A percentile compares a stretch with the other conserved stretches of the same genome.
Conservation (phyloP, 2,797 vertebrate genomes). For the Cryptoblepharus egeriae region DNA sequence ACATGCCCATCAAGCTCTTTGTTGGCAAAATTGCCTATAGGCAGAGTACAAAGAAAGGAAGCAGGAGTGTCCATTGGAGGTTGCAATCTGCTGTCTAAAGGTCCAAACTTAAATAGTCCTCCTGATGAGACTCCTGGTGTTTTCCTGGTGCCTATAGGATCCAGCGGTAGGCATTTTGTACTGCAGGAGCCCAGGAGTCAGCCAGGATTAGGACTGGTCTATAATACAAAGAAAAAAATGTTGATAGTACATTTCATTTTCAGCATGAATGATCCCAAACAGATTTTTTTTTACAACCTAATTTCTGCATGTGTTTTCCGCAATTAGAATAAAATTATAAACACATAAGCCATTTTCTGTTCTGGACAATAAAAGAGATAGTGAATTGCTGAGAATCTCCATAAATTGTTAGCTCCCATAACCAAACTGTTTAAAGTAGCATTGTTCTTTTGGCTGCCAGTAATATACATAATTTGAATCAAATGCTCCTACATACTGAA, state of each 20-base stretch:
- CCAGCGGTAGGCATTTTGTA: no score
- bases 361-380: neutral
- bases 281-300: neutral
- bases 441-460: neutral
- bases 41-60: neutral
- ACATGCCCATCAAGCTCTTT: no score
- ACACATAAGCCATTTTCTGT: neutral
- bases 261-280: neutral
- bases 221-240: neutral
- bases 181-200: no score
- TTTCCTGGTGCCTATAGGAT: no score
- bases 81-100: neutral
- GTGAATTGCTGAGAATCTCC: neutral
- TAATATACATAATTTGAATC: neutral
- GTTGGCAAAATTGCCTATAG: neutral
- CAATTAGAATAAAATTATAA: constrained; percentile 2
- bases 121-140: no score
- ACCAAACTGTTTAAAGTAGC: neutral
- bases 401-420: neutral
- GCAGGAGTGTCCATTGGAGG: neutral
- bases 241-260: neutral
- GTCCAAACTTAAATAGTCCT: no score
- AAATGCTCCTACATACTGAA: neutral
- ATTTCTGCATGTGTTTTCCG: neutral
- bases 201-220: no score